phyloP scores from a whole-genome alignment of 2,113 vertebrate species.

The Neolamprologus modestus region DNA sequence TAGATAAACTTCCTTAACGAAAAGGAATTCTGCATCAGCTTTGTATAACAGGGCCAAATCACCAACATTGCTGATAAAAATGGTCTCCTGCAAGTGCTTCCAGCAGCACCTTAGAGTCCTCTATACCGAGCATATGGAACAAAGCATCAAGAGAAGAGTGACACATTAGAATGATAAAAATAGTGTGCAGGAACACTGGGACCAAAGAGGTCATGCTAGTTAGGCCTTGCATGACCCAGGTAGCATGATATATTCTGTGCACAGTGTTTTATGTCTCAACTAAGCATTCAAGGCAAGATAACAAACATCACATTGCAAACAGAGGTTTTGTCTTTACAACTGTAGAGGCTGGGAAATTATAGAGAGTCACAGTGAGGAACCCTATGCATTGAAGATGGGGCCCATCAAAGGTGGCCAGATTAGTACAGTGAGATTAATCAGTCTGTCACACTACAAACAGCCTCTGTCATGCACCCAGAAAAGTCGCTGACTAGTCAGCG shows the following conservation, averaged over 20 bases:
- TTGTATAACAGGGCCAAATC: background rate
- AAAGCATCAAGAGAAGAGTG: background rate
- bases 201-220: background rate
- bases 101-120: background rate
- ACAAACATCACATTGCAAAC: background rate
- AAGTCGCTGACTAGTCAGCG: background rate
- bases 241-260: background rate
- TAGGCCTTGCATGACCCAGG: background rate
- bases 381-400: background rate
- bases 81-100: background rate
- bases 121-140: background rate
- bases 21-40: background rate
- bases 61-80: background rate
- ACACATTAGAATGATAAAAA: background rate
- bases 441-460: background rate
- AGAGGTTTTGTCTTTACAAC: background rate
- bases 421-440: background rate
- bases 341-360: background rate
- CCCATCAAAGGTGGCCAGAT: background rate
- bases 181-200: background rate
- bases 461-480: background rate
- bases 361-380: background rate
- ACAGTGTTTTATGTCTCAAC: background rate
- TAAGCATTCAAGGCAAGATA: background rate
- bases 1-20: background rate